These are phyloP conservation scores for Caenorhabditis tropicalis DNA, from an alignment of 1,140 invertebrate species.

Conservation along the genomic window DNA sequence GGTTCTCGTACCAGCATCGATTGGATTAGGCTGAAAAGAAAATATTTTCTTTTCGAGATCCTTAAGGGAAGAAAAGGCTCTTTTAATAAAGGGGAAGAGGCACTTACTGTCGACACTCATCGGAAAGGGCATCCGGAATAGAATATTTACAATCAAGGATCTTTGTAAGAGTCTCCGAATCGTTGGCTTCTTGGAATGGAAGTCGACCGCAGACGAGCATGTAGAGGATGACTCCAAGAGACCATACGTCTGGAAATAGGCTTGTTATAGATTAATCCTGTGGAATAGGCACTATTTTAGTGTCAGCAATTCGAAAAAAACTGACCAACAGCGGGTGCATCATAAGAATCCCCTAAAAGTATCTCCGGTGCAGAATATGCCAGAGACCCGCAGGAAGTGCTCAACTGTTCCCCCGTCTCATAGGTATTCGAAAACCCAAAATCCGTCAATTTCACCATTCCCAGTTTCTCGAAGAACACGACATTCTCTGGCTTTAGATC, in stretches of 20 bases:
- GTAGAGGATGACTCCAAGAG: slow-evolving; percentile 94
- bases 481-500: slow-evolving; percentile 92
- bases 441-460: slow-evolving; percentile 96
- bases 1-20: slow-evolving; percentile 92
- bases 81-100: neutral
- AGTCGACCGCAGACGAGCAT: slow-evolving; percentile 96
- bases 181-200: slow-evolving; percentile 98
- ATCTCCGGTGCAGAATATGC: slow-evolving; percentile 99
- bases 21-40: slow-evolving; percentile 80
- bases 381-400: slow-evolving; percentile 97
- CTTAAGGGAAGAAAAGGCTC: too few species aligned
- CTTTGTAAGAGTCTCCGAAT: slow-evolving; percentile 98
- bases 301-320: neutral
- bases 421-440: slow-evolving; percentile 95
- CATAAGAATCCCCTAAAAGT: slow-evolving; percentile 83
- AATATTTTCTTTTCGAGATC: neutral
- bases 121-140: slow-evolving; percentile 87
- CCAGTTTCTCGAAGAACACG: slow-evolving; percentile 95
- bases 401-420: slow-evolving; percentile 84
- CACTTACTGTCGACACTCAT: slow-evolving; percentile 82
- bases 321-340: slow-evolving; percentile 74
- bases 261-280: neutral
- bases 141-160: slow-evolving; percentile 99
- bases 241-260: slow-evolving; percentile 91
- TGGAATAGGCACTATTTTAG: too few species aligned